phyloP scores from a whole-genome alignment of 2,797 vertebrate genomes.

The Antrozous pallidus region DNA sequence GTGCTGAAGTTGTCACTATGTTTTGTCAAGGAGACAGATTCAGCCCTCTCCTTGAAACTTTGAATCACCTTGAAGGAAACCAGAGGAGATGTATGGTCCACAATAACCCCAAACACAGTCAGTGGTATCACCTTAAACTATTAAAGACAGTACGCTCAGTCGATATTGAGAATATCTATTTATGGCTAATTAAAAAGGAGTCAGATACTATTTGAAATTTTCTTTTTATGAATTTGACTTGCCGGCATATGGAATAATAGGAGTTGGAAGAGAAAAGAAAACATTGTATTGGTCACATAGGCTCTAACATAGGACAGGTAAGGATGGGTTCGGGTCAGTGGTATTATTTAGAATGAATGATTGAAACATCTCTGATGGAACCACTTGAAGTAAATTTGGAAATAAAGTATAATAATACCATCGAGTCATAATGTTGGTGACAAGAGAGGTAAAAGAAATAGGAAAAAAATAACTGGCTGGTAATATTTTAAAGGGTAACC shows the following conservation, averaged over 20 bases:
- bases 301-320: not conserved
- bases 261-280: not conserved
- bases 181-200: not conserved
- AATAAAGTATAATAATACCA: conserved; percentile 77
- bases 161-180: not conserved
- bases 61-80: not conserved
- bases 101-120: not conserved
- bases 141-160: not conserved
- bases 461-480: conserved; percentile 68
- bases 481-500: conserved; percentile 86
- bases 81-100: not conserved
- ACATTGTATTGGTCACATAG: not conserved
- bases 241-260: not conserved
- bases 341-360: conserved; percentile 64
- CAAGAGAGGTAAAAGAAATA: conserved; percentile 28
- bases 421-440: conserved; percentile 69
- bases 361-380: conserved; percentile 63
- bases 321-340: not conserved
- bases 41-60: not conserved
- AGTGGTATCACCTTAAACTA: not conserved
- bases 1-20: not conserved
- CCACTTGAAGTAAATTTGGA: conserved; percentile 75
- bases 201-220: not conserved
- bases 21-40: not conserved
- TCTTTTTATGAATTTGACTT: not conserved